Percentiles rank a stretch among this genome's conserved stretches.
These are phyloP conservation scores for Nicator chloris DNA, from an alignment of 2,113 vertebrate genomes.

Conservation along the genomic window DNA sequence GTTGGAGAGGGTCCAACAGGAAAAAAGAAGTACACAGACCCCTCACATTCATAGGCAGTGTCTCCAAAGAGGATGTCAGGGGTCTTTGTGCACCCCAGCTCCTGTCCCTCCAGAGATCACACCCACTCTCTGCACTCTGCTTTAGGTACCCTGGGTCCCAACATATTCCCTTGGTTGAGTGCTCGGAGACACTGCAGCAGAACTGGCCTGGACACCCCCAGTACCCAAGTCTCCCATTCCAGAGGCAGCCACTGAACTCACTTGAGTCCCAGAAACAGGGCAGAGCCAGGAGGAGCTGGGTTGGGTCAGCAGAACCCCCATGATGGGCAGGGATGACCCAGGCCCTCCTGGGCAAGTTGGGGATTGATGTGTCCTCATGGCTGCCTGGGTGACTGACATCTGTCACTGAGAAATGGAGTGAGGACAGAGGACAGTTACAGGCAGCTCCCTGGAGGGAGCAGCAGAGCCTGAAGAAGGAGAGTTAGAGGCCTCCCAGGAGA, in stretches of 20 bases:
- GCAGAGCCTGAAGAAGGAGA: not conserved
- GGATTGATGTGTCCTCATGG: not conserved
- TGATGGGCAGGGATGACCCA: not conserved
- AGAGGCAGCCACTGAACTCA: not conserved
- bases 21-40: not conserved
- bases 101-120: not conserved
- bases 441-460: not conserved
- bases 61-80: not conserved
- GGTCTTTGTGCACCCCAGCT: not conserved
- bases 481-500: accelerated
- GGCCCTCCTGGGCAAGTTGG: not conserved
- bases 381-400: not conserved
- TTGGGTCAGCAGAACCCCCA: not conserved
- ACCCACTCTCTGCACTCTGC: not conserved
- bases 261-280: not conserved
- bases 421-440: not conserved
- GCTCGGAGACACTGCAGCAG: not conserved
- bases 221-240: not conserved
- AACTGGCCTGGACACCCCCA: not conserved
- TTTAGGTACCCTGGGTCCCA: not conserved
- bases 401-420: not conserved
- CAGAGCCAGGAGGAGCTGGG: not conserved
- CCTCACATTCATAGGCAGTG: not conserved
- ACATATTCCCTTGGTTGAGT: not conserved
- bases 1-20: not conserved